These are phyloP conservation scores for Oligia fasciuncula DNA, from an alignment of 2,888 invertebrate species.

Conservation along the genomic window DNA sequence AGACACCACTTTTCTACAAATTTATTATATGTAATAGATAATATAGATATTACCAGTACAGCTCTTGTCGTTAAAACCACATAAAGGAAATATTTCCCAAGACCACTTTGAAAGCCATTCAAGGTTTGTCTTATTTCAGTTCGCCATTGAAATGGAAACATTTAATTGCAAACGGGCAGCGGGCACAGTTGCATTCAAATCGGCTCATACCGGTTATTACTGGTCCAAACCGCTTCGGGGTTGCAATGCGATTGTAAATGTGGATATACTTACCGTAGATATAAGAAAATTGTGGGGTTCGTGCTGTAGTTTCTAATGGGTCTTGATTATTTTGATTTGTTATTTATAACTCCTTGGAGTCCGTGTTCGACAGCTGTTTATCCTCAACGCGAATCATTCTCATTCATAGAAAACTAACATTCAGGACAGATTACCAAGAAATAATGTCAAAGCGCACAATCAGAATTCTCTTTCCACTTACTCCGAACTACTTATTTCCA, in stretches of 20 bases:
- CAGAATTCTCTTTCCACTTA: too few species aligned
- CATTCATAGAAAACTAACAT: too few species aligned
- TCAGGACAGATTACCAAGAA: too few species aligned
- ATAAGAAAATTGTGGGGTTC: slow-evolving; percentile 40
- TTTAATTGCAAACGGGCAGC: slow-evolving; percentile 79
- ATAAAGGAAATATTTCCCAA: slow-evolving; percentile 44
- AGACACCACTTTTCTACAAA: too few species aligned
- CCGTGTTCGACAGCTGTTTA: too few species aligned
- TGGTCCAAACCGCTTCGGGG: slow-evolving; percentile 62
- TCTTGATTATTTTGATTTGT: slow-evolving; percentile 23
- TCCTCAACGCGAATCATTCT: too few species aligned
- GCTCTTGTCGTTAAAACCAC: neutral
- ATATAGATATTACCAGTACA: neutral
- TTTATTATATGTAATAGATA: too few species aligned
- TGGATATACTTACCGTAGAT: slow-evolving; percentile 20
- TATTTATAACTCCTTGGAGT: neutral
- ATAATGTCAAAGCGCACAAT: too few species aligned
- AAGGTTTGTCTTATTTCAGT: slow-evolving; percentile 72
- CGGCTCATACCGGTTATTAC: slow-evolving; percentile 72
- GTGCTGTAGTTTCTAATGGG: slow-evolving; percentile 33
- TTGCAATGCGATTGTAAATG: slow-evolving; percentile 58
- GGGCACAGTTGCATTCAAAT: slow-evolving; percentile 76
- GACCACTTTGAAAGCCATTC: slow-evolving; percentile 64
- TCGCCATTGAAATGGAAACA: slow-evolving; percentile 79
- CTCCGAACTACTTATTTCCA: too few species aligned